Base-by-base conservation (phyloP, 2,113 vertebrate species). In the Catagonus wagneri region DNA sequence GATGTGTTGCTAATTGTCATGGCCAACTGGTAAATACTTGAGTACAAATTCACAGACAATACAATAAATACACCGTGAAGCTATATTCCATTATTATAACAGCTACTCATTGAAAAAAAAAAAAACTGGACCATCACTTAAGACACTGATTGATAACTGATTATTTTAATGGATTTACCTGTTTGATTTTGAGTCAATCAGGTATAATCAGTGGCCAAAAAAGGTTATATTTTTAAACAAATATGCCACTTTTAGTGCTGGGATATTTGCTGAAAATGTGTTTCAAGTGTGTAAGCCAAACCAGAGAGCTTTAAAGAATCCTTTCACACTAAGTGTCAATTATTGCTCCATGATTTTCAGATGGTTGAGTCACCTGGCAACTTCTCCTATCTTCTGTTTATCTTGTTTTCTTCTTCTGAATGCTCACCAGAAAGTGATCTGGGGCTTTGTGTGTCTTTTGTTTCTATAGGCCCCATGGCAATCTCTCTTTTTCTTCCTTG, bases 371-470 rank as follows among this genome's bases (percentile, higher is more conserved):
- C n/a, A 58, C 34, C 71, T 19, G 44, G 60, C 23, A n/a, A 2
- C 54, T 50, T 83, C 13, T 56, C 71, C 60, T 25, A 10, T 14
- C 22, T 0, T 5, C 68, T 69, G 7, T 52, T 63, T 58, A 58
- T 83, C 80, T 95, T n/a, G 7, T 56, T 94, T 71, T 89, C 80
- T 88, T 61, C 79, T 83, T 65, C 34, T 58, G 44, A 95, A 68
- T 56, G 79, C 8, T 83, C 80, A 81, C 61, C 63, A 75, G 60
- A 76, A 93, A 83, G 60, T 71, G 71, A 29, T 7, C 29, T 54
- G 16, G 4, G 10, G 15, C 39, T 69, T 69, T 15, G 32, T 36
- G 29, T 71, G 25, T 44, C 34, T 78, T 23, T 87, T 90, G 11
- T 79, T 79, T 36, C n/a, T 32, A 19, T 16, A 75, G 32, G 11